A percentile compares a stretch with the other conserved stretches of the same genome.
Conservation (phyloP, 2,888 invertebrate species). For the Scelioninae gen. 2 region DNA sequence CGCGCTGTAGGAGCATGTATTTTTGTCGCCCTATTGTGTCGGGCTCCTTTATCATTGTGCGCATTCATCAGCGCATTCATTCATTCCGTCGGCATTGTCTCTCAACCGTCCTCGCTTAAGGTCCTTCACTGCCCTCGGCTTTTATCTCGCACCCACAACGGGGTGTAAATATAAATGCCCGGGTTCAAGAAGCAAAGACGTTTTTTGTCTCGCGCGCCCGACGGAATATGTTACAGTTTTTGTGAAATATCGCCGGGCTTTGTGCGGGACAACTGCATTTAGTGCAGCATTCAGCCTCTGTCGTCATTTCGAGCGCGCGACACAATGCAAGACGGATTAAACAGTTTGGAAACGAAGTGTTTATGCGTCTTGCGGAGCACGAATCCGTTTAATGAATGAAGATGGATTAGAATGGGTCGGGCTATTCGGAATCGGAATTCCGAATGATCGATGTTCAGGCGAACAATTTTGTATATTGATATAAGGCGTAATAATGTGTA, state of each 20-base stretch:
- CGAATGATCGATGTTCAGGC: too few species aligned
- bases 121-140: conserved; percentile 64
- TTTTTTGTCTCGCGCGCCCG: conserved; percentile 41
- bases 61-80: conserved; percentile 74
- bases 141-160: conserved; percentile 64
- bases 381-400: conserved; percentile 37
- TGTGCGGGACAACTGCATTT: conserved; percentile 40
- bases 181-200: conserved; percentile 44
- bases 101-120: conserved; percentile 69
- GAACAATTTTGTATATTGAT: too few species aligned
- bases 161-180: conserved; percentile 51
- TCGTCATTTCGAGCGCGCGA: conserved; percentile 13
- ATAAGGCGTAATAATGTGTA: too few species aligned
- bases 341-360: conserved; percentile 30
- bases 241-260: conserved; percentile 37
- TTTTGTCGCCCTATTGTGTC: conserved; percentile 71
- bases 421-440: neutral
- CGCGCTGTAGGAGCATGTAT: conserved; percentile 63
- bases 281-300: conserved; percentile 22
- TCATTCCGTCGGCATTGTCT: conserved; percentile 73
- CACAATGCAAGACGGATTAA: conserved; percentile 46
- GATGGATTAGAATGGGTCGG: conserved; percentile 16
- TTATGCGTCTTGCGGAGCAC: conserved; percentile 10
- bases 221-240: conserved; percentile 50
- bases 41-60: conserved; percentile 71